These are phyloP conservation scores for Passer domesticus DNA, from an alignment of 2,113 vertebrate genomes.

Conservation along the genomic window DNA sequence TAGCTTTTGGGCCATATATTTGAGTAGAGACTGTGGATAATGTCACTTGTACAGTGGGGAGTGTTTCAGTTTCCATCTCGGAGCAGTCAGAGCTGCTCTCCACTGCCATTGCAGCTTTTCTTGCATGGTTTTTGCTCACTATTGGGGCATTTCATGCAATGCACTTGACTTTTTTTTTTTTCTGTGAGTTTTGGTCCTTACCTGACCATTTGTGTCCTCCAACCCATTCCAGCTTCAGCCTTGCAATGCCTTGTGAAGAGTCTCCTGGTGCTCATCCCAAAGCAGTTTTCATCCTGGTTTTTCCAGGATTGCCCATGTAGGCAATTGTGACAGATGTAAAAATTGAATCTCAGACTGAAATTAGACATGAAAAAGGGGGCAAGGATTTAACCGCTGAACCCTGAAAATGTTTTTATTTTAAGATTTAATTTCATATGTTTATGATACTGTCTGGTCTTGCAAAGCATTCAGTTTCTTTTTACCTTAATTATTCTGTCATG, in stretches of 20 bases:
- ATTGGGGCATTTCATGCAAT: constrained; percentile 59
- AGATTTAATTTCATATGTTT: not conserved
- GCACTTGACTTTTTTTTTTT: not conserved
- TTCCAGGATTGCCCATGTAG: constrained; percentile 15
- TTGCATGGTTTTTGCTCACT: constrained; percentile 55
- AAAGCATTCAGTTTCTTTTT: constrained; percentile 7
- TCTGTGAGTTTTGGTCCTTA: constrained; percentile 7
- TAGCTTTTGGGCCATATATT: not conserved
- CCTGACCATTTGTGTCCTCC: constrained; percentile 27
- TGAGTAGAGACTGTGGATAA: not conserved
- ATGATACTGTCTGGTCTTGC: not conserved
- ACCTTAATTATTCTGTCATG: not conserved
- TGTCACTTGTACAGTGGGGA: not conserved
- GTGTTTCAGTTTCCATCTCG: constrained; percentile 15
- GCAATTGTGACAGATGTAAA: not conserved
- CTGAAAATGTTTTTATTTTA: not conserved
- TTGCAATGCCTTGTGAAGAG: constrained; percentile 52
- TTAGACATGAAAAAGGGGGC: not conserved
- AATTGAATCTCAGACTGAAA: not conserved
- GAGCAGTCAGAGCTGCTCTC: constrained; percentile 4
- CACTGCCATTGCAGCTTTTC: not conserved
- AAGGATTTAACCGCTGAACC: constrained; percentile 43
- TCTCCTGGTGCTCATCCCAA: constrained; percentile 9
- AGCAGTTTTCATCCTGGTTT: constrained; percentile 48
- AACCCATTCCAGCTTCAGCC: constrained; percentile 19